phyloP scores from a whole-genome alignment of 2,888 invertebrate species.

The Dynastes hyllus region DNA sequence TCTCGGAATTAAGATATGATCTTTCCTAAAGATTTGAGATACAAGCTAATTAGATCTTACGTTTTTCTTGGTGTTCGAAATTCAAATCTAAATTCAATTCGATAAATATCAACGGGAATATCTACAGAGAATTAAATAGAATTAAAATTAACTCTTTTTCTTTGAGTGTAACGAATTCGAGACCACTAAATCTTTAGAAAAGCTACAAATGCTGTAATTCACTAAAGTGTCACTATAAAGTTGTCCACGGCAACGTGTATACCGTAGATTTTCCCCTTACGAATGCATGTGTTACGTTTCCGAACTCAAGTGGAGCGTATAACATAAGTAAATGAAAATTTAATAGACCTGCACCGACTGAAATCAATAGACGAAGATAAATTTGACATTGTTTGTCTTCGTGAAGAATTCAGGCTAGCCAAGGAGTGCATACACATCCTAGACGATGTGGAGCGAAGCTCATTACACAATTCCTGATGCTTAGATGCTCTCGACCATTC shows the following conservation, averaged over 20 bases:
- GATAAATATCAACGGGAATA: too few species aligned
- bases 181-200: background rate
- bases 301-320: background rate
- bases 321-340: conserved; percentile 22
- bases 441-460: conserved; percentile 27
- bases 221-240: conserved; percentile 13
- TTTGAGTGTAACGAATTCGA: background rate
- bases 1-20: too few species aligned
- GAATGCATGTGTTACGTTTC: background rate
- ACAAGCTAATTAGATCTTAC: too few species aligned
- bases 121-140: too few species aligned
- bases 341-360: background rate
- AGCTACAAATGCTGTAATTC: conserved; percentile 5
- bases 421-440: background rate
- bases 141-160: too few species aligned
- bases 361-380: conserved; percentile 23
- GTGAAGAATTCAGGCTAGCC: conserved; percentile 18
- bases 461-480: conserved; percentile 18
- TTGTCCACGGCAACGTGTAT: conserved; percentile 1
- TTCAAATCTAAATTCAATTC: too few species aligned
- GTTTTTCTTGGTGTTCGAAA: too few species aligned
- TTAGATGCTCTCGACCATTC: conserved; percentile 5
- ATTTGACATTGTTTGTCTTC: conserved; percentile 41
- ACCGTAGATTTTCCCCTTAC: background rate
- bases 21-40: too few species aligned